phyloP scores from a whole-genome alignment of 35 echinoderm and acorn worm genomes.

The Lytechinus variegatus region DNA sequence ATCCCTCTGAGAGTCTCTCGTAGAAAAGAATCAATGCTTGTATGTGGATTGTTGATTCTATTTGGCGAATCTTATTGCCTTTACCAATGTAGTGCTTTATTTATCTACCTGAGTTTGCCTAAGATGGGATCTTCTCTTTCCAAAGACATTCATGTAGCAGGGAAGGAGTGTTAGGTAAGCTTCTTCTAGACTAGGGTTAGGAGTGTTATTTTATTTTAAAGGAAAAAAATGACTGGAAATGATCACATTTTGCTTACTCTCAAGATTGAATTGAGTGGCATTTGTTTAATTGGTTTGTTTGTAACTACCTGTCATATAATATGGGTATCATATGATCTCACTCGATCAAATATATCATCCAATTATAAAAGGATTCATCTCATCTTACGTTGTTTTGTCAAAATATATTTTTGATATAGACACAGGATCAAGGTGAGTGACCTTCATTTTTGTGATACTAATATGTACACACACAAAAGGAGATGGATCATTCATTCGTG shows the following conservation, averaged over 20 bases:
- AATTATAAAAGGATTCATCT: too few relatives aligned
- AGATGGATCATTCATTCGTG: too few relatives aligned
- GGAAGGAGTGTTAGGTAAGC: neutral
- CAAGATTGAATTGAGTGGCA: neutral
- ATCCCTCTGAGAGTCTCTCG: neutral
- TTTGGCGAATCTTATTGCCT: constrained; percentile 24
- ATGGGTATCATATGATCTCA: neutral
- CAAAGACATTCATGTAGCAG: neutral
- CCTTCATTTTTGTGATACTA: too few relatives aligned
- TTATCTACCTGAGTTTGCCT: constrained; percentile 35
- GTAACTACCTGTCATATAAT: neutral
- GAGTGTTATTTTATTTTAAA: neutral
- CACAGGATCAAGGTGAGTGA: too few relatives aligned
- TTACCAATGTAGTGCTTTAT: constrained; percentile 32
- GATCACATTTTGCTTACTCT: neutral
- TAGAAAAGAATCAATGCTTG: neutral
- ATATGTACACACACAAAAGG: too few relatives aligned
- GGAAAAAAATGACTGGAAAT: neutral
- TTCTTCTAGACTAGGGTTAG: neutral
- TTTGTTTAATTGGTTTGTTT: neutral
- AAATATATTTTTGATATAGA: too few relatives aligned
- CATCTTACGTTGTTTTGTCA: too few relatives aligned
- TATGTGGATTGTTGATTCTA: neutral
- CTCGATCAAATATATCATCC: neutral
- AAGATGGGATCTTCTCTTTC: constrained; percentile 23